Evolutionary conservation across 1,140 invertebrate species (phyloP).

Genomic region (Chionoecetes opilio): DNA sequence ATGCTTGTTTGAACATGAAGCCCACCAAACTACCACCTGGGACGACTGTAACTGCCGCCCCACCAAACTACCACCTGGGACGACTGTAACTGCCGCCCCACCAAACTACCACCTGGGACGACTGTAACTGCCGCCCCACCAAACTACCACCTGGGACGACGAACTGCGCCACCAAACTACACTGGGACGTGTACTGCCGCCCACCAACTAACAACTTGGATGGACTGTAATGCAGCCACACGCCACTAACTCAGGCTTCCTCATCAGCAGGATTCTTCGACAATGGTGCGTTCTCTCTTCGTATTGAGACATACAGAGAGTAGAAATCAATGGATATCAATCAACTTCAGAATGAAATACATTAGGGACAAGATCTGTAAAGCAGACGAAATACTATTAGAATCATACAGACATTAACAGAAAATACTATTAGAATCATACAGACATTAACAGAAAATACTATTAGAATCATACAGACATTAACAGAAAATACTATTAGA

Average conservation of each 20-base stretch:
- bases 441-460: too few species aligned
- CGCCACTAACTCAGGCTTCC: conserved; percentile 93
- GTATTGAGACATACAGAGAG: conserved; percentile 90
- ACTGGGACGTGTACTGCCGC: background rate
- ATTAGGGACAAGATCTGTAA: conserved; percentile 92
- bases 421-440: too few species aligned
- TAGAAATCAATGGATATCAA: conserved; percentile 87
- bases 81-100: too few species aligned
- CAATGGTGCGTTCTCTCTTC: conserved; percentile 93
- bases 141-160: background rate
- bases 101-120: too few species aligned
- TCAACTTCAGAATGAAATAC: conserved; percentile 90
- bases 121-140: too few species aligned
- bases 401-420: background rate
- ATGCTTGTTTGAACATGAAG: too few species aligned
- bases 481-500: too few species aligned
- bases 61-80: too few species aligned
- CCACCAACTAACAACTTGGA: background rate
- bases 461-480: too few species aligned
- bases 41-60: too few species aligned
- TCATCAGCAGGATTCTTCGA: conserved; percentile 96
- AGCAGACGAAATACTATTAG: background rate
- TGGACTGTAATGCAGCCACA: conserved; percentile 67
- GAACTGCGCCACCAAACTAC: background rate
- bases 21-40: too few species aligned